Evolutionary conservation across 2,888 invertebrate species (phyloP), one percentile per base, ranked within the genome.

Genomic region (Oeneis ivallda): DNA sequence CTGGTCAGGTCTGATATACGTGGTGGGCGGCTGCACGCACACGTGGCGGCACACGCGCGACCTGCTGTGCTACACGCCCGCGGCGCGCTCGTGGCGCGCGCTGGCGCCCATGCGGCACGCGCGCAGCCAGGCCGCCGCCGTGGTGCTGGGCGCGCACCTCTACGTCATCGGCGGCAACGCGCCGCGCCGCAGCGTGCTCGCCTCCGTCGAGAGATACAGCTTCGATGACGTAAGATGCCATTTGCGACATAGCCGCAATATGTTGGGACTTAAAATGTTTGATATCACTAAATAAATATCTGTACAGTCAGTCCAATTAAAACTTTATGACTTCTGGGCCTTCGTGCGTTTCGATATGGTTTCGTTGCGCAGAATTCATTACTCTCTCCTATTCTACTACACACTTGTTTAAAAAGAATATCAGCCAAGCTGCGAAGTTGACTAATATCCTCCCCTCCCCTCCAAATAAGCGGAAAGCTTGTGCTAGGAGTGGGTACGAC

Each of bases 81-180:
- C 95, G 34, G 95, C 96, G 3, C 94, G 95, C 74, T 95, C 96
- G 82, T 98, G 97, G 97, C 93, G 93, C 66, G 88, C 93, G 58
- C 89, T 98, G 75, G 94, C 96, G 13, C 93, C 95, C 37, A 96
- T 98, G 96, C 93, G 94, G 47, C 95, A 94, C 60, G 95, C 96
- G 37, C 94, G 98, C 68, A 96, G 96, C 69, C 97, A 98, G 92
- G 96, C 98, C 93, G 98, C 97, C 49, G 96, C 97, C 60, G 95
- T 96, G n/a, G 95, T 97, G 62, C 91, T 98, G 45, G 96, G 96
- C 83, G 95, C 95, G 74, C 94, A 94, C 79, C 93, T 98, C 59
- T 98, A 98, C 85, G 97, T 96, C 15, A 95, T 98, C 56, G 98
- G 98, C 17, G 98, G 98, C 3, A 97, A 96, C 81, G 96, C 96